phyloP scores from a whole-genome alignment of 64 coral and sea anemone species.

The Acropora yongei region DNA sequence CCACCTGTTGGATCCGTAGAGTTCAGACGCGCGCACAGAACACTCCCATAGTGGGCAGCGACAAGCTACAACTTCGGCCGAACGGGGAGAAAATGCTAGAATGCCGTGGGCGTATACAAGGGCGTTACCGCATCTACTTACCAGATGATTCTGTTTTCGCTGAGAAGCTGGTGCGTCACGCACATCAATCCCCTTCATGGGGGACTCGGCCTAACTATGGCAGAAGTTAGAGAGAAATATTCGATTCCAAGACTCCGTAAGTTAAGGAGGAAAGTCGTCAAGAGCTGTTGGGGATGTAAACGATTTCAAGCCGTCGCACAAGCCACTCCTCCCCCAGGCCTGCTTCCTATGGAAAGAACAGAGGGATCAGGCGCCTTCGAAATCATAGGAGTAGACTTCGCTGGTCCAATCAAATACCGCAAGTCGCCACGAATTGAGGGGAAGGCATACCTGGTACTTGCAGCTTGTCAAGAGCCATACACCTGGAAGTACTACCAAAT shows the following conservation, averaged over 20 bases:
- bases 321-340: conserved; percentile 12
- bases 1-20: not conserved
- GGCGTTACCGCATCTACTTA: conserved; percentile 31
- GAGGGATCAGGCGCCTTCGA: not conserved
- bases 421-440: not conserved
- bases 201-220: conserved; percentile 54
- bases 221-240: conserved; percentile 37
- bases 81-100: conserved; percentile 11
- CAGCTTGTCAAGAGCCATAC: conserved; percentile 5
- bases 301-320: conserved; percentile 57
- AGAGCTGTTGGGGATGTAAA: conserved; percentile 58
- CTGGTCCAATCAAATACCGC: conserved; percentile 66
- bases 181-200: conserved; percentile 54
- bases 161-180: not conserved
- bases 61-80: conserved; percentile 31
- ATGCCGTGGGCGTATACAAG: conserved; percentile 46
- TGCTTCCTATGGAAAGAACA: conserved; percentile 40
- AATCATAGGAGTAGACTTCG: conserved; percentile 27
- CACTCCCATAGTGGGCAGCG: not conserved
- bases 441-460: conserved; percentile 52
- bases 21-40: not conserved
- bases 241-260: conserved; percentile 46
- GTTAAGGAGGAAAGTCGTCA: conserved; percentile 35
- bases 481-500: conserved; percentile 43
- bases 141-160: conserved; percentile 39